Evolutionary conservation across 2,113 vertebrate species (phyloP).

Genomic region (Geococcyx californianus): DNA sequence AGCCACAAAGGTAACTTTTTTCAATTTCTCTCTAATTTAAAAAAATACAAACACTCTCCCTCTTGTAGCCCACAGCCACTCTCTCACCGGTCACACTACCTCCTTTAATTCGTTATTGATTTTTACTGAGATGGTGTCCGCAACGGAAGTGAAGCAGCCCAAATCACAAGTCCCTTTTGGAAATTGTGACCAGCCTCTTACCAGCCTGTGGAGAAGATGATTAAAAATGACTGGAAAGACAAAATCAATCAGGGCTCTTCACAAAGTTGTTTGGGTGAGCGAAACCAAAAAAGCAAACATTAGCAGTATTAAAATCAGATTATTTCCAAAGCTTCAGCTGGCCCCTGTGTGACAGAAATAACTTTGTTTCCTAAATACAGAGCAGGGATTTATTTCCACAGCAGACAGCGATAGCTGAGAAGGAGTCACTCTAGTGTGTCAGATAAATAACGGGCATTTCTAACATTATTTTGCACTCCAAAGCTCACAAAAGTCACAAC

Average conservation of each 20-base stretch:
- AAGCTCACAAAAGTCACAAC: background rate
- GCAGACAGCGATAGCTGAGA: conserved; percentile 9
- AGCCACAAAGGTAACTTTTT: background rate
- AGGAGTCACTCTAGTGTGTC: conserved; percentile 4
- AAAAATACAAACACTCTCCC: background rate
- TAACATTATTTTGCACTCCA: background rate
- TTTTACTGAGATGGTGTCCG: background rate
- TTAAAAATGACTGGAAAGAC: background rate
- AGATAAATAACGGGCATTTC: conserved; percentile 24
- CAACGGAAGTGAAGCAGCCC: background rate
- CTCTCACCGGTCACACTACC: background rate
- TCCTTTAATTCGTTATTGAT: conserved; percentile 42
- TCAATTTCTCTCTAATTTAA: conserved; percentile 8
- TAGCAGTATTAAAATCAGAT: conserved; percentile 19
- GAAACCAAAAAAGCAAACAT: conserved; percentile 5
- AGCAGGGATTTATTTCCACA: conserved; percentile 26
- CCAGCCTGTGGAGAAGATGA: background rate
- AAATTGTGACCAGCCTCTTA: background rate
- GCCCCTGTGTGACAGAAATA: background rate
- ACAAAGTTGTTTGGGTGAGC: background rate
- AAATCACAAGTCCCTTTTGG: background rate
- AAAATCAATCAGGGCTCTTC: background rate
- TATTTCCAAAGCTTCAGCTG: conserved; percentile 3
- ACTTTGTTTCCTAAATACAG: conserved; percentile 7
- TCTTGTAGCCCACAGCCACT: background rate